phyloP scores from a whole-genome alignment of 1,140 invertebrate genomes.

The Zaprionus ghesquierei region DNA sequence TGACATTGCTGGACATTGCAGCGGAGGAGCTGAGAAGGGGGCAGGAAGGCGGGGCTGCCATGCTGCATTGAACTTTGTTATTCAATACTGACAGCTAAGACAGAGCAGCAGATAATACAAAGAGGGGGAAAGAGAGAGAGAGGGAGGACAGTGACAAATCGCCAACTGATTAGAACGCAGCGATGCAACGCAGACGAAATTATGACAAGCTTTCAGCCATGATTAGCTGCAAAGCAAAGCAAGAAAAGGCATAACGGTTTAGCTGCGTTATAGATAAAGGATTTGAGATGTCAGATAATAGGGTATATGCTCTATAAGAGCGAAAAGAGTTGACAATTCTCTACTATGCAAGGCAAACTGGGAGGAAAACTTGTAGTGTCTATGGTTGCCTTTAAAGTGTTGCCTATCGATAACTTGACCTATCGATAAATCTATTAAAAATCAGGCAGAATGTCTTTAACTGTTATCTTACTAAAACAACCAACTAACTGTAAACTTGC shows the following conservation, averaged over 20 bases:
- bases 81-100: slow-evolving; percentile 14
- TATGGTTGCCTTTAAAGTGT: no score
- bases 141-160: slow-evolving; percentile 23
- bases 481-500: no score
- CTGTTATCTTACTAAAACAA: no score
- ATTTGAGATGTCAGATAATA: neutral
- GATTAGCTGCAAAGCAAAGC: neutral
- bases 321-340: neutral
- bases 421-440: no score
- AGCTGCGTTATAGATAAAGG: neutral
- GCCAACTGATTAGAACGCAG: slow-evolving; percentile 14
- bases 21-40: no score
- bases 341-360: no score
- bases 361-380: no score
- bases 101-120: neutral
- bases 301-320: neutral
- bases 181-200: slow-evolving; percentile 1
- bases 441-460: no score
- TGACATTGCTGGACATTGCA: slow-evolving; percentile 30
- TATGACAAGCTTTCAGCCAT: slow-evolving; percentile 33
- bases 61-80: slow-evolving; percentile 18
- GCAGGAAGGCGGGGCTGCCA: neutral
- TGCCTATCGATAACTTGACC: no score
- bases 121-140: neutral
- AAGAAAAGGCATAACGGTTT: neutral